Percentiles rank a stretch among this genome's conserved stretches.
phyloP scores from a whole-genome alignment of 2,113 vertebrate genomes.

The Chloroceryle aenea region DNA sequence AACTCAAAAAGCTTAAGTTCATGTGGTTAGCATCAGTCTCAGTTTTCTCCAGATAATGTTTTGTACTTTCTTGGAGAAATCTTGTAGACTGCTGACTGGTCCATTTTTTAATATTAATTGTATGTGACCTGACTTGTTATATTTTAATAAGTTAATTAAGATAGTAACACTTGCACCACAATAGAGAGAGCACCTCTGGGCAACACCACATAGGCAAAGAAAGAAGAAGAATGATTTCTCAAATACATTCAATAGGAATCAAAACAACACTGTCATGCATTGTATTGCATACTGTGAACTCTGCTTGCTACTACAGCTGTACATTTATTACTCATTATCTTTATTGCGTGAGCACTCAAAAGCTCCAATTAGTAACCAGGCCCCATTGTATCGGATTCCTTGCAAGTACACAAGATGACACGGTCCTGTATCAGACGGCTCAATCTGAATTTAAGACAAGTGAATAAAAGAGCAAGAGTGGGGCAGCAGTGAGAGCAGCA shows the following conservation, averaged over 20 bases:
- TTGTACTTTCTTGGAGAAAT: neutral
- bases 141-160: neutral
- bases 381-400: neutral
- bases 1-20: neutral
- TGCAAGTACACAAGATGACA: constrained; percentile 8
- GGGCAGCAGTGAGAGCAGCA: neutral
- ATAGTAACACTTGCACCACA: neutral
- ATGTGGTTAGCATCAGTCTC: neutral
- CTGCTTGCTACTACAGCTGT: neutral
- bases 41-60: neutral
- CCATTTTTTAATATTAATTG: neutral
- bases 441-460: neutral
- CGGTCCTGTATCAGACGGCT: neutral
- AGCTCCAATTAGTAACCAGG: constrained; percentile 12
- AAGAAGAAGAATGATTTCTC: neutral
- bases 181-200: neutral
- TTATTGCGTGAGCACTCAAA: neutral
- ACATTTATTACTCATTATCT: constrained; percentile 17
- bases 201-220: neutral
- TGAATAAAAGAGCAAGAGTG: neutral
- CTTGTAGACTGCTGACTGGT: neutral
- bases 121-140: neutral
- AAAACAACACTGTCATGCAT: neutral
- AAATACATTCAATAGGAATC: neutral
- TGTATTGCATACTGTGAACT: neutral